Percentiles rank a stretch among this genome's conserved stretches.
These are phyloP conservation scores for Nesometra sesokonis DNA, from an alignment of 35 echinoderm and acorn worm species.

Conservation along the genomic window DNA sequence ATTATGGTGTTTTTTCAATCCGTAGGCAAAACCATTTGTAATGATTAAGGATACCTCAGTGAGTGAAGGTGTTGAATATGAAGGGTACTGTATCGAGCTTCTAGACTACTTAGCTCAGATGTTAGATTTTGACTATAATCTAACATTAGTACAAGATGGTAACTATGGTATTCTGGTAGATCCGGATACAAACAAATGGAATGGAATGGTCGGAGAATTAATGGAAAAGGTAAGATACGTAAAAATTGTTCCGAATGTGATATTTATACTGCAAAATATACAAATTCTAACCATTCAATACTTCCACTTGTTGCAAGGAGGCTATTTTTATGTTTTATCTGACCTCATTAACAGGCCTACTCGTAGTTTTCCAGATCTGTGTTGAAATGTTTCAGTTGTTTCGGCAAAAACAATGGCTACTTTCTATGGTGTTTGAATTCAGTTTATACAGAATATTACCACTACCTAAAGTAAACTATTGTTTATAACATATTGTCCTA, in stretches of 20 bases:
- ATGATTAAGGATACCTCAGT: constrained; percentile 16
- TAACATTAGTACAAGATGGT: constrained; percentile 11
- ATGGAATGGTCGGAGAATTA: constrained; percentile 77
- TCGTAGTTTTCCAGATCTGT: too few species aligned
- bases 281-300: not conserved
- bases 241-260: too few species aligned
- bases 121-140: constrained; percentile 32
- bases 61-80: constrained; percentile 1
- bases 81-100: constrained; percentile 50
- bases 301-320: not conserved
- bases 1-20: too few species aligned
- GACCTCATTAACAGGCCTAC: too few species aligned
- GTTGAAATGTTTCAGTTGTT: too few species aligned
- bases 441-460: too few species aligned
- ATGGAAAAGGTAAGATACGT: constrained; percentile 50
- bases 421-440: too few species aligned
- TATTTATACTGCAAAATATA: not conserved
- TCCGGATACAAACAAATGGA: constrained; percentile 35
- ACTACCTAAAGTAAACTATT: too few species aligned
- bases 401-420: too few species aligned
- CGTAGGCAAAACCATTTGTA: constrained; percentile 36
- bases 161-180: constrained; percentile 15
- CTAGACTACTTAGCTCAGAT: constrained; percentile 22
- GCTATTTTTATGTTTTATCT: not conserved
- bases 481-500: too few species aligned